These are phyloP conservation scores for Orius laevigatus DNA, from an alignment of 1,140 invertebrate species.

Conservation along the genomic window DNA sequence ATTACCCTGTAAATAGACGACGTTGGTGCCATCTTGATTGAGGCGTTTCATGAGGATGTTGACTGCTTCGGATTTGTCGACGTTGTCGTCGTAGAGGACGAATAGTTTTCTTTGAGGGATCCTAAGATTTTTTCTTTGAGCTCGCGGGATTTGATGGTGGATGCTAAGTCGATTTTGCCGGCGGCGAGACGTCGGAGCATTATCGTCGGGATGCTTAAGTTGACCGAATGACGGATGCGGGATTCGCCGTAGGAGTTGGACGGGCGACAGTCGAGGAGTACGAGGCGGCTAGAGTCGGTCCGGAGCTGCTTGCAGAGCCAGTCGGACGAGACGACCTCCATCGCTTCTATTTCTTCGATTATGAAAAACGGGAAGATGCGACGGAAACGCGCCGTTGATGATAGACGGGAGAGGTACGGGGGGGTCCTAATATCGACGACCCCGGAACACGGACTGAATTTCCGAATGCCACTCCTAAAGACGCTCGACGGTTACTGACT, in stretches of 20 bases:
- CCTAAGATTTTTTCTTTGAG: conserved; percentile 56
- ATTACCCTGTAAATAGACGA: conserved; percentile 68
- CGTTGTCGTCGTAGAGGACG: conserved; percentile 53
- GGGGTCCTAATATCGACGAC: too few species aligned
- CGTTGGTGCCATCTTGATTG: conserved; percentile 64
- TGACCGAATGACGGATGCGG: conserved; percentile 71
- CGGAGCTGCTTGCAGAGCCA: conserved; percentile 49
- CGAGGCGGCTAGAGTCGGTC: conserved; percentile 33
- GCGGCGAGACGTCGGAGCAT: conserved; percentile 71
- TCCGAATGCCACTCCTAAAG: too few species aligned
- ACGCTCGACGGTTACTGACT: too few species aligned
- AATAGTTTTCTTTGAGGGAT: conserved; percentile 51
- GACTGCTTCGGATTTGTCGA: conserved; percentile 35
- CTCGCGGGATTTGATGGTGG: conserved; percentile 70
- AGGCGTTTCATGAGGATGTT: conserved; percentile 57
- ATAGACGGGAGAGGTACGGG: too few species aligned
- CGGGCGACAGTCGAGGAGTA: conserved; percentile 69
- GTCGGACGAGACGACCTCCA: conserved; percentile 27
- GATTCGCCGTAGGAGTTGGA: conserved; percentile 62
- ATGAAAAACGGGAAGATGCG: too few species aligned
- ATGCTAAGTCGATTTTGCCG: conserved; percentile 68
- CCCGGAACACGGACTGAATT: too few species aligned
- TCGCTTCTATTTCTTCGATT: background rate
- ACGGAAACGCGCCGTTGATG: too few species aligned
- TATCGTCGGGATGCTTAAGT: conserved; percentile 74